Percentiles rank a stretch among this genome's conserved stretches.
phyloP scores from a whole-genome alignment of 2,888 invertebrate species.

The Drosophila macrospina region DNA sequence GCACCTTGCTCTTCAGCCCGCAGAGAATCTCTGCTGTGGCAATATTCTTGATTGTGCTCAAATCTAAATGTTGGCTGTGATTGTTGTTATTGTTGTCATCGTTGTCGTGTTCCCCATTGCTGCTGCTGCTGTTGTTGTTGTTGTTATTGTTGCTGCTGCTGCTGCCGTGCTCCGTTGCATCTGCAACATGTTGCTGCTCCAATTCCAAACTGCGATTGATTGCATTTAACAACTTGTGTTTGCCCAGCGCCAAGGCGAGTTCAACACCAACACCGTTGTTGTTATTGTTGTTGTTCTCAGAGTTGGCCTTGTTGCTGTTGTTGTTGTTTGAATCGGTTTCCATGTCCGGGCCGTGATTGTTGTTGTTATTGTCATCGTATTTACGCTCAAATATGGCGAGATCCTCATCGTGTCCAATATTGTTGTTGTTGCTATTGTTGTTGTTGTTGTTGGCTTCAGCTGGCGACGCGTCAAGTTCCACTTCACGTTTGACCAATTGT shows the following conservation, averaged over 20 bases:
- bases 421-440: conserved; percentile 44
- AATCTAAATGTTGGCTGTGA: conserved; percentile 73
- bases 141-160: conserved; percentile 12
- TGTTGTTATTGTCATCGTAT: conserved; percentile 79
- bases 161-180: conserved; percentile 32
- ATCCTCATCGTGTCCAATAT: conserved; percentile 67
- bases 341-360: conserved; percentile 67
- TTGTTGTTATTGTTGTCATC: conserved; percentile 63
- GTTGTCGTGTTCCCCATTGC: conserved; percentile 48
- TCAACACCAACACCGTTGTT: conserved; percentile 44
- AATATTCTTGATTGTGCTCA: conserved; percentile 82
- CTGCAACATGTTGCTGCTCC: conserved; percentile 47
- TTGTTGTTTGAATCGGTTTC: conserved; percentile 79
- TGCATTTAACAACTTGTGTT: conserved; percentile 65
- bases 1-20: conserved; percentile 82
- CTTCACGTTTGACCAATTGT: conserved; percentile 68
- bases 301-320: conserved; percentile 65
- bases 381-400: conserved; percentile 57
- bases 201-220: conserved; percentile 65
- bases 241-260: conserved; percentile 66
- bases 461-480: conserved; percentile 51
- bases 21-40: conserved; percentile 82
- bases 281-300: conserved; percentile 42
- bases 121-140: conserved; percentile 37
- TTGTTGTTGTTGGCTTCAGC: conserved; percentile 29